Evolutionary conservation across 2,797 vertebrate genomes (phyloP).

Genomic region (Chelonia mydas): DNA sequence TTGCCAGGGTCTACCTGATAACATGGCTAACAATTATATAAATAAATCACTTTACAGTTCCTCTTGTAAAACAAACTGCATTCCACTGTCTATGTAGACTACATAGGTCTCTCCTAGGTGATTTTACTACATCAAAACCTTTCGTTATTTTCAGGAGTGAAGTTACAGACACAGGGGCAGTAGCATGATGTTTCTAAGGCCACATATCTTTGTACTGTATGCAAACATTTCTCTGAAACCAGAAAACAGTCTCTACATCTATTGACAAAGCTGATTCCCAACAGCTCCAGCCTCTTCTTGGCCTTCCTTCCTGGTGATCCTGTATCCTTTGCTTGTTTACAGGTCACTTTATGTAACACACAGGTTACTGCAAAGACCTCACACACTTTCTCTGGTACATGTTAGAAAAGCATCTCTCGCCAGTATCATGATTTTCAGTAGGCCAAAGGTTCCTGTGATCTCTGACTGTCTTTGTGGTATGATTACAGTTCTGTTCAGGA

Average conservation of each 20-base stretch:
- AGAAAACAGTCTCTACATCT: background rate
- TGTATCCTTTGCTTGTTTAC: constrained; percentile 51
- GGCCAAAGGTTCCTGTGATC: background rate
- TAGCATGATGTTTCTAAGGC: background rate
- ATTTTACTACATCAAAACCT: too few relatives aligned
- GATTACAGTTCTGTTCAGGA: background rate
- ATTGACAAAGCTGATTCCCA: background rate
- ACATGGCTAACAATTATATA: background rate
- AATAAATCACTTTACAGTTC: background rate
- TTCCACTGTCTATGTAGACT: background rate
- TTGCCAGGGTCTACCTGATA: background rate
- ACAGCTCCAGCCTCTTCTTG: constrained; percentile 21
- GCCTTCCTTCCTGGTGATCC: constrained; percentile 36
- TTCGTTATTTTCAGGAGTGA: too few relatives aligned
- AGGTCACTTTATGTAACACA: background rate
- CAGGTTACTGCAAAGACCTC: background rate
- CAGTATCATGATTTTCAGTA: background rate
- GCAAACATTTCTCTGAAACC: background rate
- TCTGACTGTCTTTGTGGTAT: background rate
- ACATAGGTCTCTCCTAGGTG: background rate
- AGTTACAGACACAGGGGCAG: background rate
- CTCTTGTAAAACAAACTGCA: background rate
- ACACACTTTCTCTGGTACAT: background rate
- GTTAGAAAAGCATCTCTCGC: background rate
- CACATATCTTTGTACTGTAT: background rate